Base-by-base conservation (phyloP, 2,797 vertebrate species). In the Melanotaenia nigrans region DNA sequence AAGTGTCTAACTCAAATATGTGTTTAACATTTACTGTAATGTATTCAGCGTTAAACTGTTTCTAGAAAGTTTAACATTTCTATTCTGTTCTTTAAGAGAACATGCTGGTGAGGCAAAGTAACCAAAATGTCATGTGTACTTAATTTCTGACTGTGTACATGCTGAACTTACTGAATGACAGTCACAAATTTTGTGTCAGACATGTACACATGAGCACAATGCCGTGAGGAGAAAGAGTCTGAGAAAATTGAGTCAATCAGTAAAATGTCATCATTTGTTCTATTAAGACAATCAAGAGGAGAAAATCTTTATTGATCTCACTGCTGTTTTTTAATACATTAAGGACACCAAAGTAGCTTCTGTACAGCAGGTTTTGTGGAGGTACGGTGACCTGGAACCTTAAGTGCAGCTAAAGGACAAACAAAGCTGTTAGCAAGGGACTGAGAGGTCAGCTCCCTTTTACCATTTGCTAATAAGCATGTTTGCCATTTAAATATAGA, bases 401-500 rank as follows among this genome's bases (percentile, higher is more conserved):
- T 11, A 75, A 73, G 73, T 65, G 59, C 74, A 4, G 61, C 61
- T 70, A 38, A 81, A 73, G 62, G 75, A 84, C 72, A 77, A 55
- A 57, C 62, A 71, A 72, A 77, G 75, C 69, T 81, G 65, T 85
- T 70, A 53, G 58, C 30, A 12, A 55, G 72, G 67, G 74, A 55
- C 45, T n/a, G 40, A 82, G 75, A 87, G 85, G 84, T 91, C 85
- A 90, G 70, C 78, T 77, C 70, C 75, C 79, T 79, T 65, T 73
- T 81, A 59, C 82, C 73, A 79, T 91, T 89, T 86, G 85, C 79
- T 93, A 92, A 94, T 93, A 92, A 92, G 89, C 89, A 92, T 90
- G 91, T 92, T 89, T 75, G 73, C 62, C 51, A 63, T 89, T 87
- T 92, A 93, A 94, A 92, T 85, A 90, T 90, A 94, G 93, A 87